Percentiles rank a stretch among this genome's conserved stretches.
Conservation (phyloP, 2,113 vertebrate genomes). For the Rhagologus leucostigma region DNA sequence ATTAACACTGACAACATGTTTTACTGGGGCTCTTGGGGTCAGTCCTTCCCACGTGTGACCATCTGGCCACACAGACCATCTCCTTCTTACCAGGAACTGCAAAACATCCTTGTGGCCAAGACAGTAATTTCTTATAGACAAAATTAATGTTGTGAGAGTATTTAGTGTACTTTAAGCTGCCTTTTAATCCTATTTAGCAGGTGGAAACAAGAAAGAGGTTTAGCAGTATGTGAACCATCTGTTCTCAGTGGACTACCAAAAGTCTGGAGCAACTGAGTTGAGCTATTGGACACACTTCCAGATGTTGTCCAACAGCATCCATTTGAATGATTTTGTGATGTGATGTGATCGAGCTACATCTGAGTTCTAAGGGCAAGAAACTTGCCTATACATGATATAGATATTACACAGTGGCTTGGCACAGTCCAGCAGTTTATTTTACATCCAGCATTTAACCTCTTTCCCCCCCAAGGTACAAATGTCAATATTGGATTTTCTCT, state of each 20-base stretch:
- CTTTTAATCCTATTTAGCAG: conserved; percentile 13
- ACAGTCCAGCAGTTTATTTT: conserved; percentile 45
- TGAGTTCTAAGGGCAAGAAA: not conserved
- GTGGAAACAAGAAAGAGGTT: conserved; percentile 20
- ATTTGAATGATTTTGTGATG: not conserved
- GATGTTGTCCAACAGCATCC: conserved; percentile 13
- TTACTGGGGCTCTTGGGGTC: not conserved
- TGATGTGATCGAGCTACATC: not conserved
- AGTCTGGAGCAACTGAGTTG: not conserved
- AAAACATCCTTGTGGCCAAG: not conserved
- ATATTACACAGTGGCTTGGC: not conserved
- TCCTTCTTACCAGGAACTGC: not conserved
- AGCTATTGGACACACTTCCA: not conserved
- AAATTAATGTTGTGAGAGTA: not conserved
- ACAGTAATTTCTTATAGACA: not conserved
- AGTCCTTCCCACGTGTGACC: not conserved
- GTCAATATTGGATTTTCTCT: conserved; percentile 76
- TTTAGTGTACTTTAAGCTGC: conserved; percentile 1
- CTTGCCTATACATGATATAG: not conserved
- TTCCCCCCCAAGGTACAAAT: conserved; percentile 63
- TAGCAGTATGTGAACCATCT: not conserved
- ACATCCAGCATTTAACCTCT: conserved; percentile 62
- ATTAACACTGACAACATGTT: not conserved
- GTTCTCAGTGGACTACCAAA: not conserved
- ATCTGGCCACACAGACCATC: not conserved